phyloP scores from a whole-genome alignment of 1,140 invertebrate genomes.

The Brachionus calyciflorus region DNA sequence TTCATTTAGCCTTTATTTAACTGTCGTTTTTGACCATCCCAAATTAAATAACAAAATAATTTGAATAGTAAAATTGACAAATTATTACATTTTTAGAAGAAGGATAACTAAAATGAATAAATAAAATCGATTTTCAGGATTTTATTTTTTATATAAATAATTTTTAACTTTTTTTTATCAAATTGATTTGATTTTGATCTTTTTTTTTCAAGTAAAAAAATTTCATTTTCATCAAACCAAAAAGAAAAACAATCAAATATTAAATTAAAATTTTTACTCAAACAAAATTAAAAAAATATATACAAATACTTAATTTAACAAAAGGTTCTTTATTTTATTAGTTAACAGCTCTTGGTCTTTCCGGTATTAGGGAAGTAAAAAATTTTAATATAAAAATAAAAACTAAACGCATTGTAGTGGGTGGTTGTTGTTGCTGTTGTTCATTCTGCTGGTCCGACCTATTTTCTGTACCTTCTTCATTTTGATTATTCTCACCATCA shows the following conservation, averaged over 20 bases:
- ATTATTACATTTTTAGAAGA: too few relatives aligned
- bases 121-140: too few relatives aligned
- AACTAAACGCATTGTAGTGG: not conserved
- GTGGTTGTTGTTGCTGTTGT: not conserved
- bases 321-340: not conserved
- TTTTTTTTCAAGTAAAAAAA: not conserved
- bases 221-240: not conserved
- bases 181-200: not conserved
- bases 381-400: slow-evolving; percentile 25
- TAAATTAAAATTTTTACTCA: not conserved
- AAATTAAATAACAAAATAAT: too few relatives aligned
- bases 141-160: too few relatives aligned
- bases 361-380: slow-evolving; percentile 43
- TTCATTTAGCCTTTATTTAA: too few relatives aligned
- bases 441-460: not conserved
- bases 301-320: not conserved
- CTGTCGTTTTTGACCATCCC: too few relatives aligned
- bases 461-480: not conserved
- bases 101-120: too few relatives aligned
- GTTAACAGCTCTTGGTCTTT: slow-evolving; percentile 27
- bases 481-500: not conserved
- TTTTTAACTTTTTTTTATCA: too few relatives aligned
- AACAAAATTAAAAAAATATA: slow-evolving; percentile 1
- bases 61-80: too few relatives aligned
- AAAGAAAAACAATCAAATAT: too few relatives aligned